A percentile compares a stretch with the other conserved stretches of the same genome.
phyloP scores from a whole-genome alignment of 2,797 vertebrate species.

The Kryptolebias ocellatus region DNA sequence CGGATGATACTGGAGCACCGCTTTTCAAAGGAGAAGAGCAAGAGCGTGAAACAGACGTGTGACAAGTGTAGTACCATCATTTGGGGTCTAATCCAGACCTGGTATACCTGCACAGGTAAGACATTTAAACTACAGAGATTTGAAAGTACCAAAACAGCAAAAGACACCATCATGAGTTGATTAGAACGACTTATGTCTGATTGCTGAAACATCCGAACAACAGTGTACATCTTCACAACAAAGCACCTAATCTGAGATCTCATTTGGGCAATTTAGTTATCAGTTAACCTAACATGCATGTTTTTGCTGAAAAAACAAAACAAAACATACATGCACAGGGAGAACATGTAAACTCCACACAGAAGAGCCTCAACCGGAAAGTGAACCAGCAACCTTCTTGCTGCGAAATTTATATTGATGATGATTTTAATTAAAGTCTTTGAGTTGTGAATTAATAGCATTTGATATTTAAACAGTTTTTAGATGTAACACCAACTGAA shows the following conservation, averaged over 20 bases:
- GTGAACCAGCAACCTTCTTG: too few relatives aligned
- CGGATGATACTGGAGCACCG: slow-evolving; percentile 91
- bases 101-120: slow-evolving; percentile 98
- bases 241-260: too few relatives aligned
- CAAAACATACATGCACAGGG: too few relatives aligned
- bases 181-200: neutral
- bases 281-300: too few relatives aligned
- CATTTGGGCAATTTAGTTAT: too few relatives aligned
- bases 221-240: too few relatives aligned
- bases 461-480: neutral
- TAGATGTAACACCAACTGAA: neutral
- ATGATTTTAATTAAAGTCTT: neutral
- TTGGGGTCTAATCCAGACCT: slow-evolving; percentile 98
- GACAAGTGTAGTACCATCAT: slow-evolving; percentile 96
- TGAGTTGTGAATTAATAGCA: neutral
- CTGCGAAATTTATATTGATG: too few relatives aligned
- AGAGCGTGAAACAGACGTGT: slow-evolving; percentile 95
- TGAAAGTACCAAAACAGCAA: neutral
- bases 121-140: neutral
- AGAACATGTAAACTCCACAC: too few relatives aligned
- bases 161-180: neutral
- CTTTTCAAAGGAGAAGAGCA: slow-evolving; percentile 98
- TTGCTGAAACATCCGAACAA: too few relatives aligned
- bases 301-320: too few relatives aligned
- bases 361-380: too few relatives aligned